Evolutionary conservation across 2,888 invertebrate species (phyloP).

Genomic region (Agelastica alni): DNA sequence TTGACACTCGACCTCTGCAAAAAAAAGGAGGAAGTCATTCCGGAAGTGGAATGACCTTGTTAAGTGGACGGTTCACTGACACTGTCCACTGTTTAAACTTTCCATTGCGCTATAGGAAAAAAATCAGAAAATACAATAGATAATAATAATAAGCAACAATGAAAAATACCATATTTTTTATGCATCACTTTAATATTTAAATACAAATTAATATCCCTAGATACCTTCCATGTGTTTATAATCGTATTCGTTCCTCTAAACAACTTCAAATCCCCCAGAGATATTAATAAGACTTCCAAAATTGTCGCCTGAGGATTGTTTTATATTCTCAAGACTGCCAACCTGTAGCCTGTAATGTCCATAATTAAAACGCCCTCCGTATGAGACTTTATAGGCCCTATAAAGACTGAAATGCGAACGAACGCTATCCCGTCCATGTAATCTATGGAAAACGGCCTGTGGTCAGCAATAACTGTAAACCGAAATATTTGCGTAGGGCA

Average conservation of each 20-base stretch:
- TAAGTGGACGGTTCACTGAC: too few species aligned
- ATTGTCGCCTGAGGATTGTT: conserved; percentile 20
- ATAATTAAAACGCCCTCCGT: conserved; percentile 38
- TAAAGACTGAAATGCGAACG: conserved; percentile 32
- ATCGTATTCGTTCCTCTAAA: background rate
- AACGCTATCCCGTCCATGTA: conserved; percentile 28
- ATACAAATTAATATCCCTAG: too few species aligned
- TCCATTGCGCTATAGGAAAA: too few species aligned
- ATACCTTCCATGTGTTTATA: too few species aligned
- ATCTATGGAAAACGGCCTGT: conserved; percentile 37
- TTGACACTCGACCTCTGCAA: too few species aligned
- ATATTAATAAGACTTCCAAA: conserved; percentile 14
- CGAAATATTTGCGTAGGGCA: conserved; percentile 38
- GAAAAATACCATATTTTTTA: too few species aligned
- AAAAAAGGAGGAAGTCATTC: too few species aligned
- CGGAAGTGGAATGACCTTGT: too few species aligned
- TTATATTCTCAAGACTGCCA: conserved; percentile 29
- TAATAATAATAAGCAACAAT: too few species aligned
- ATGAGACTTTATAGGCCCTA: conserved; percentile 23
- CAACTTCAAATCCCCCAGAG: background rate
- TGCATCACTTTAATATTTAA: too few species aligned
- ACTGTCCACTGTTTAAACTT: too few species aligned
- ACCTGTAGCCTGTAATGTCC: conserved; percentile 32
- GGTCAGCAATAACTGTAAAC: conserved; percentile 42
- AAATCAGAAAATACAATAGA: too few species aligned